Evolutionary conservation across 2,888 invertebrate species (phyloP).

Genomic region (Nomada lathburiana): DNA sequence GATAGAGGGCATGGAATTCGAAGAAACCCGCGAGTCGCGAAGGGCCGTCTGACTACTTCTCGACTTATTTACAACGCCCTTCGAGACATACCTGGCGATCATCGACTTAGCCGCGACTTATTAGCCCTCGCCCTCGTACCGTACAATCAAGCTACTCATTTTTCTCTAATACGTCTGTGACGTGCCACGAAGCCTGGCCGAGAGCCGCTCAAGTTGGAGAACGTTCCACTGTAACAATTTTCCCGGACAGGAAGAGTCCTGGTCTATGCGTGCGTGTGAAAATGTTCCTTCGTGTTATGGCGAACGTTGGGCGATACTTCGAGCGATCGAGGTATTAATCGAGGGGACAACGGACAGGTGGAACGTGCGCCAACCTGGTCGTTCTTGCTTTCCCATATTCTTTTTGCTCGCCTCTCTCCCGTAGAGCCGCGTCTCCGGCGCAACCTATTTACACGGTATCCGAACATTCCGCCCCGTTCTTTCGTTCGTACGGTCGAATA

Average conservation of each 20-base stretch:
- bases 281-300: not conserved
- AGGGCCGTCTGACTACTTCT: constrained; percentile 67
- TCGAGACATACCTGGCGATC: constrained; percentile 59
- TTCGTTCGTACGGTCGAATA: constrained; percentile 25
- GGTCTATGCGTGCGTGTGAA: not conserved
- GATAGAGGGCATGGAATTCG: constrained; percentile 49
- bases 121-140: not conserved
- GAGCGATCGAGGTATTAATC: not conserved
- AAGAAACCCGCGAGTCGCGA: constrained; percentile 48
- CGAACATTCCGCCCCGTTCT: constrained; percentile 56
- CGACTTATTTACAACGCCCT: constrained; percentile 72
- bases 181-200: constrained; percentile 41
- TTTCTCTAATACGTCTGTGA: constrained; percentile 27
- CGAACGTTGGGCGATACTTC: not conserved
- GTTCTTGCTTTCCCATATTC: constrained; percentile 34
- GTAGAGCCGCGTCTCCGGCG: constrained; percentile 44
- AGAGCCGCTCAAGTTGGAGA: constrained; percentile 17
- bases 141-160: constrained; percentile 23
- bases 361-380: constrained; percentile 32
- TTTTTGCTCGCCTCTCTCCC: constrained; percentile 17
- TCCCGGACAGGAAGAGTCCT: too few relatives aligned
- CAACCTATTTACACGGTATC: constrained; percentile 69
- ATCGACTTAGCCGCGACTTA: constrained; percentile 22
- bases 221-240: constrained; percentile 35
- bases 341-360: constrained; percentile 11